Conservation (phyloP, 2,797 vertebrate genomes). For the Carduelis carduelis region DNA sequence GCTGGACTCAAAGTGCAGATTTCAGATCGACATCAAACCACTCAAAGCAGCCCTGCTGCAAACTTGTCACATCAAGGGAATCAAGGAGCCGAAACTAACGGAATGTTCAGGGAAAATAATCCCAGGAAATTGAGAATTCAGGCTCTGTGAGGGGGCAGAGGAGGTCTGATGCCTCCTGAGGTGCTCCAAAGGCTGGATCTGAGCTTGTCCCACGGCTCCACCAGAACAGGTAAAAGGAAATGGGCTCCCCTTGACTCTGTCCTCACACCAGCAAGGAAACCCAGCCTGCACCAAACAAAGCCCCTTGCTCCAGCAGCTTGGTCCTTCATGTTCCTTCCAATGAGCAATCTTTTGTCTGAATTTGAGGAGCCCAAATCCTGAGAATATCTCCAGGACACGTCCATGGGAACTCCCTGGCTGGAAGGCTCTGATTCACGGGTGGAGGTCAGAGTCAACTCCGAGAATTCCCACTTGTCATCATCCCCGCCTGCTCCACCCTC, state of each 20-base stretch:
- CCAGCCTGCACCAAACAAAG: not conserved
- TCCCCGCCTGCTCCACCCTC: conserved; percentile 3
- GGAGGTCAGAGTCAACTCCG: not conserved
- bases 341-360: not conserved
- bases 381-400: not conserved
- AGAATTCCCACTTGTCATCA: not conserved
- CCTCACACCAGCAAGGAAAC: not conserved
- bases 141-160: not conserved
- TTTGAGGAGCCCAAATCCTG: not conserved
- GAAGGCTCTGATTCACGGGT: not conserved
- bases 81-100: not conserved
- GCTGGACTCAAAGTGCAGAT: not conserved
- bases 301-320: not conserved
- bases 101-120: not conserved
- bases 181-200: not conserved
- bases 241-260: not conserved
- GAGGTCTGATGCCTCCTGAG: not conserved
- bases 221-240: accelerated
- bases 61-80: not conserved
- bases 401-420: not conserved
- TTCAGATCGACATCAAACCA: not conserved
- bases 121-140: not conserved
- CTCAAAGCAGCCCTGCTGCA: not conserved
- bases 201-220: accelerated
- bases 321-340: not conserved